Evolutionary conservation across 53 echinoderm and acorn worm genomes (phyloP).

Genomic region (Pentamera pediparva): DNA sequence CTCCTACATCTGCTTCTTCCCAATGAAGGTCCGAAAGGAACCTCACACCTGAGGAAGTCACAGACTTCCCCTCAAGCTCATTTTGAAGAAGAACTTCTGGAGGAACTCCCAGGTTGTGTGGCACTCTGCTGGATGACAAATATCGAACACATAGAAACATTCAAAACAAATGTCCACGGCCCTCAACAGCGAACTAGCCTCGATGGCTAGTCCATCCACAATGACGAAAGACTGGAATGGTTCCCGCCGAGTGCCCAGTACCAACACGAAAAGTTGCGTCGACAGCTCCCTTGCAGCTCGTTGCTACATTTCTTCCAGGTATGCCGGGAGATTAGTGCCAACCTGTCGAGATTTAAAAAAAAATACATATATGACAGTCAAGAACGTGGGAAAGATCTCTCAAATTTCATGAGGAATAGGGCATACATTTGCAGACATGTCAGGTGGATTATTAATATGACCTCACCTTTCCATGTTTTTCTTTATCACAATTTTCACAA

Average conservation of each 20-base stretch:
- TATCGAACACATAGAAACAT: constrained; percentile 39
- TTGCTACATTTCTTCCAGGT: background rate
- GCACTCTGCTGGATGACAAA: constrained; percentile 46
- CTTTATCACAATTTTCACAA: too few species aligned
- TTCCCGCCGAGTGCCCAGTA: too few species aligned
- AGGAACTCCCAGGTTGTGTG: constrained; percentile 60
- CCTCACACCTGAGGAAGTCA: too few species aligned
- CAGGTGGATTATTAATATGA: too few species aligned
- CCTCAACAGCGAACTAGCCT: constrained; percentile 45
- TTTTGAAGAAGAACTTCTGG: constrained; percentile 50
- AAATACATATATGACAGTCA: background rate
- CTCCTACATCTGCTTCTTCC: too few species aligned
- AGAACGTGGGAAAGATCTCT: too few species aligned
- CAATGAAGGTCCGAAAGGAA: constrained; percentile 39
- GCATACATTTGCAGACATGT: too few species aligned
- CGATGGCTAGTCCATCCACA: constrained; percentile 51
- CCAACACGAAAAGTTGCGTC: too few species aligned
- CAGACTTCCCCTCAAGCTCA: too few species aligned
- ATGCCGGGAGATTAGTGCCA: constrained; percentile 43
- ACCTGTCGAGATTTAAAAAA: constrained; percentile 20
- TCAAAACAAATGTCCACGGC: constrained; percentile 53
- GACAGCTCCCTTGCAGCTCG: too few species aligned
- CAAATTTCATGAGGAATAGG: too few species aligned
- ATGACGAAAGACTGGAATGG: constrained; percentile 43
- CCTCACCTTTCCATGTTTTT: too few species aligned